These are phyloP conservation scores for Troides oblongomaculatus DNA, from an alignment of 2,888 invertebrate genomes.

Conservation along the genomic window DNA sequence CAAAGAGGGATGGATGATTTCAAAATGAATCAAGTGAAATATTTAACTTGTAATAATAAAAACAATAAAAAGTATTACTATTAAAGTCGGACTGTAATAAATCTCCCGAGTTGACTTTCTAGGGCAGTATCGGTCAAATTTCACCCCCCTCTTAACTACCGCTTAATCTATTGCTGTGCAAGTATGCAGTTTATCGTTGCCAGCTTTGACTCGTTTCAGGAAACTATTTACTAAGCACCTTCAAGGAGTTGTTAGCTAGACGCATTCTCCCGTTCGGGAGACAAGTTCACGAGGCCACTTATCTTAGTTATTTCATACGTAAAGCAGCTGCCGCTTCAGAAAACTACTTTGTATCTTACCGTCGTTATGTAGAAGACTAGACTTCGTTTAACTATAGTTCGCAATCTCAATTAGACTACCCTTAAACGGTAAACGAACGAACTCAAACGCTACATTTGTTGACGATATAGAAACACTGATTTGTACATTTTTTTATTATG, in stretches of 20 bases:
- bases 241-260: conserved; percentile 44
- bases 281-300: conserved; percentile 47
- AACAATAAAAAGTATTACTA: too few relatives aligned
- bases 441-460: too few relatives aligned
- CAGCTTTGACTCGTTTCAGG: conserved; percentile 43
- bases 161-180: conserved; percentile 29
- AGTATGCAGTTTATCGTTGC: conserved; percentile 37
- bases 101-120: too few relatives aligned
- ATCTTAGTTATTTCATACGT: conserved; percentile 36
- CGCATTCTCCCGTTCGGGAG: conserved; percentile 46
- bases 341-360: conserved; percentile 31
- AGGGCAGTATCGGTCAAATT: conserved; percentile 3
- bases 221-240: conserved; percentile 53
- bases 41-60: too few relatives aligned
- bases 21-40: too few relatives aligned
- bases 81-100: too few relatives aligned
- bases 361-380: conserved; percentile 20
- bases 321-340: conserved; percentile 35
- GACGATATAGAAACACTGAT: too few relatives aligned
- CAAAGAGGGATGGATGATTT: too few relatives aligned
- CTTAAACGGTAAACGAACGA: too few relatives aligned
- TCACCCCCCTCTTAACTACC: conserved; percentile 13
- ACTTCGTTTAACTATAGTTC: background rate
- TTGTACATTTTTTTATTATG: too few relatives aligned
- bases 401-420: too few relatives aligned